Evolutionary conservation across 2,888 invertebrate species (phyloP), one percentile per base, ranked within the genome.

Genomic region (Xylota sylvarum): DNA sequence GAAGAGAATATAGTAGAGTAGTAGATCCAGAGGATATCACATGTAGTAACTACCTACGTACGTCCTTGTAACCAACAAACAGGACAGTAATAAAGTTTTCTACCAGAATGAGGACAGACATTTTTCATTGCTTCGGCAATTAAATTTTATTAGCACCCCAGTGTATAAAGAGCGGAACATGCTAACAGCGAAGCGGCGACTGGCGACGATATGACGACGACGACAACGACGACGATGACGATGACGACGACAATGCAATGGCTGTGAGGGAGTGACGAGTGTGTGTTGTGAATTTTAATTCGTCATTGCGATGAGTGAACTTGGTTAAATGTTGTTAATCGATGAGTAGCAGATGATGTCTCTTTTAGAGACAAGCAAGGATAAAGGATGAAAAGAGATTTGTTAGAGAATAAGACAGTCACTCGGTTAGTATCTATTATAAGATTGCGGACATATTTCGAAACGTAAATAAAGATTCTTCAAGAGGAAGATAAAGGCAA

Each of bases 91-190:
- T 81, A 81, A 86, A 86, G 76, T 86, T 77, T 81, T 73, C 86
- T 52, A 58, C 62, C 67, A 73, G 67, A 78, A 77, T 73, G 81
- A 73, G 73, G 81, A 77, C 81, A 86, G 86, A 86, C 86, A 77
- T 81, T 86, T 86, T 86, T 81, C 84, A 86, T 86, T 81, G 86
- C 86, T 62, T 83, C 78, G 81, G 86, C 77, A 81, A 86, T 86
- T 73, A 77, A 73, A 86, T 73, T 86, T 86, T 86, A 86, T 78
- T 81, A 78, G 70, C 67, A 72, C 81, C 76, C 72, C 43, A 62
- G 86, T 67, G 81, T 58, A 77, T 81, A 69, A 84, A 64, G 43
- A 72, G 43, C 58, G 40, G 37, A 67, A 72, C 64, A 37, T 60
- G 17, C 55, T 67, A 65, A 46, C 17, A 30, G 69, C 56, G 43